These are phyloP conservation scores for Cynopterus sphinx DNA, from an alignment of 2,797 vertebrate species.

Conservation along the genomic window DNA sequence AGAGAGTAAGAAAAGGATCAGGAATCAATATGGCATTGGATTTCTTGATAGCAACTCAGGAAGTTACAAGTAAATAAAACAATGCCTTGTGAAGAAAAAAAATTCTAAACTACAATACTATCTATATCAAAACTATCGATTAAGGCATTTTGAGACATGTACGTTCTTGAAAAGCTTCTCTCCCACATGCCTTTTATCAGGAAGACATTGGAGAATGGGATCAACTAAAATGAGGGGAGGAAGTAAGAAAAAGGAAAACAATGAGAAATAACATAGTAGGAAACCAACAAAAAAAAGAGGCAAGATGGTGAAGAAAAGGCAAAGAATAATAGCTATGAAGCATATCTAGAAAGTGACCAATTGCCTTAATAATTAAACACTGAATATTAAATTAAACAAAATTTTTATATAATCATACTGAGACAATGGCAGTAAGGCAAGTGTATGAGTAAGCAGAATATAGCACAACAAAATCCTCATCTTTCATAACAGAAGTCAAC, in stretches of 20 bases:
- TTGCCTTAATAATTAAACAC: background rate
- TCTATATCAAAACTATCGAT: background rate
- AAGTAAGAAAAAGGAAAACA: background rate
- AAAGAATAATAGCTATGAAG: background rate
- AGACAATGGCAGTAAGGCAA: background rate
- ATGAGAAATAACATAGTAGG: background rate
- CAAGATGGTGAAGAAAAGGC: background rate
- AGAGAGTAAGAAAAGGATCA: background rate
- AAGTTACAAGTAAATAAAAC: background rate
- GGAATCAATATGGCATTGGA: background rate
- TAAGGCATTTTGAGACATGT: background rate
- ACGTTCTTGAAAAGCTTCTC: background rate
- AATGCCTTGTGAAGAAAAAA: background rate
- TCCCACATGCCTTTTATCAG: background rate
- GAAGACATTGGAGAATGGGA: background rate
- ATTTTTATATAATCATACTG: background rate
- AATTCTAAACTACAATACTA: background rate
- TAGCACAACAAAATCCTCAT: background rate
- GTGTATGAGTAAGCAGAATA: background rate
- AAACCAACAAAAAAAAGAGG: background rate
- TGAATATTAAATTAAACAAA: background rate
- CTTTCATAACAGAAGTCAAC: background rate
- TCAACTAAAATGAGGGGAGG: background rate
- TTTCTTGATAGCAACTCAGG: background rate
- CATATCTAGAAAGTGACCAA: background rate